These are phyloP conservation scores for Anguilla megastoma DNA, from an alignment of 2,797 vertebrate genomes.

Conservation along the genomic window DNA sequence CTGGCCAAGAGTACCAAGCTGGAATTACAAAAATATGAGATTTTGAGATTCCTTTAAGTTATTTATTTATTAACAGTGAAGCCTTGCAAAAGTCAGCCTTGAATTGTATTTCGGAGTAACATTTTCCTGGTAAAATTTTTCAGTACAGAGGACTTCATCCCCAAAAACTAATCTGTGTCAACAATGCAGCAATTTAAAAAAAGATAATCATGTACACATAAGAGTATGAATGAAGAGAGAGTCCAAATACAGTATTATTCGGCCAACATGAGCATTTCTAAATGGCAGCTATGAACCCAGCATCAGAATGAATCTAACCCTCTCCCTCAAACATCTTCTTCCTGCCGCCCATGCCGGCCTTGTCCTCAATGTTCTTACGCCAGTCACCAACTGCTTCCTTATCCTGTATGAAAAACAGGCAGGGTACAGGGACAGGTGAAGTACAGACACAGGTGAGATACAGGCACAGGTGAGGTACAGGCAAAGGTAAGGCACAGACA, in stretches of 20 bases:
- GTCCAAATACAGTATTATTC: neutral
- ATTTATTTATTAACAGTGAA: neutral
- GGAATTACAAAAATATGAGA: neutral
- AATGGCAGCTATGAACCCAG: neutral
- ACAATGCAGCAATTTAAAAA: neutral
- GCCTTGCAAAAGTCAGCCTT: neutral
- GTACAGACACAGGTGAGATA: neutral
- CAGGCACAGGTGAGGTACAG: neutral
- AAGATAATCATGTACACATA: neutral
- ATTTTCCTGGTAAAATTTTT: neutral
- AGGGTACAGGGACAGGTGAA: neutral
- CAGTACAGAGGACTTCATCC: neutral
- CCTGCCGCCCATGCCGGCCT: constrained; percentile 85
- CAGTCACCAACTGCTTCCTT: constrained; percentile 80
- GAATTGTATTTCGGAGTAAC: neutral
- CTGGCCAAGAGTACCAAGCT: neutral
- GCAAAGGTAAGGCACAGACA: too few species aligned
- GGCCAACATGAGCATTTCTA: neutral
- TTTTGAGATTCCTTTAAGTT: neutral
- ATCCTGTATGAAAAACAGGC: neutral
- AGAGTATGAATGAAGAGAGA: neutral
- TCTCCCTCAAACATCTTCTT: constrained; percentile 86
- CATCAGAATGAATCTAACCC: constrained; percentile 10
- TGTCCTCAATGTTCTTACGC: constrained; percentile 91
- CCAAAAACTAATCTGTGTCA: neutral